Conservation (phyloP, 37 sponge, comb jelly and placozoan genomes). For the Haliclona indistincta region DNA sequence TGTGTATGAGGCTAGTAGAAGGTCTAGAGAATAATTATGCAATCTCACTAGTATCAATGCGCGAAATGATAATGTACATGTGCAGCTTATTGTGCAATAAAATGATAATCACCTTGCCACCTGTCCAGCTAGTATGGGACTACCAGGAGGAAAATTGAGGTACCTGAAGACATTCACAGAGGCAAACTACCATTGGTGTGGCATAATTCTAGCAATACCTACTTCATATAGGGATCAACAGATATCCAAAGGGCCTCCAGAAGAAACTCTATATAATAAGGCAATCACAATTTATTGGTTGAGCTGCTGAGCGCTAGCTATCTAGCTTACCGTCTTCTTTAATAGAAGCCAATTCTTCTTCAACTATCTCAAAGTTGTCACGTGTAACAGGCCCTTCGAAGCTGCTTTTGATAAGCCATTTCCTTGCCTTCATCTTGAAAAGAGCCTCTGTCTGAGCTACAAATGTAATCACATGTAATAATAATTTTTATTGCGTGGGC, state of each 20-base stretch:
- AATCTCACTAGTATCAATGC: too few species aligned
- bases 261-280: conserved; percentile 65
- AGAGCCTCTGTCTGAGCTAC: too few species aligned
- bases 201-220: too few species aligned
- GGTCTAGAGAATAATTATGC: too few species aligned
- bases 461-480: too few species aligned
- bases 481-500: too few species aligned
- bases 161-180: too few species aligned
- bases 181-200: too few species aligned
- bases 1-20: too few species aligned
- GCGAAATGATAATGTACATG: too few species aligned
- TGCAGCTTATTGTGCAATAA: too few species aligned
- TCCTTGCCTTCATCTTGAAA: conserved; percentile 62
- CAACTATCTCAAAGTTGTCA: conserved; percentile 69
- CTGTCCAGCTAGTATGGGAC: conserved; percentile 75
- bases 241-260: conserved; percentile 68
- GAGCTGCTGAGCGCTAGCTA: not conserved
- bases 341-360: conserved; percentile 76
- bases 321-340: conserved; percentile 83
- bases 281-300: not conserved
- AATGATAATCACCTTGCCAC: conserved; percentile 75
- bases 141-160: too few species aligned
- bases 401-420: conserved; percentile 45
- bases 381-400: conserved; percentile 69
- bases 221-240: conserved; percentile 96